Conservation (phyloP, 2,113 vertebrate genomes). For the Cervus canadensis region DNA sequence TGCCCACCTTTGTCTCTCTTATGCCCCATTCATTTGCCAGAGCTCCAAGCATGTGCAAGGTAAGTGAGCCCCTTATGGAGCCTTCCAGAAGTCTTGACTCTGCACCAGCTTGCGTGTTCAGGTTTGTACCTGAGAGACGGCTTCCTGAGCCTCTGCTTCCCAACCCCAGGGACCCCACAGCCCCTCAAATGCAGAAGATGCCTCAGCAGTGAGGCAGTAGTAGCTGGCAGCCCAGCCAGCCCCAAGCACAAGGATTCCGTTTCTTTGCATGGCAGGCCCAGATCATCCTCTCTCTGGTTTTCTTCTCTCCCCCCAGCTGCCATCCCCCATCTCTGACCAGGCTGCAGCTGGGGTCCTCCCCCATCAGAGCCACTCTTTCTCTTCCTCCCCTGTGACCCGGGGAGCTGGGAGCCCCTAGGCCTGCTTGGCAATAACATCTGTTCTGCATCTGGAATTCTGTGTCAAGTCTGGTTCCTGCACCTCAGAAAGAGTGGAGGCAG, state of each 20-base stretch:
- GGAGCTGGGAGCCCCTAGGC: constrained; percentile 11
- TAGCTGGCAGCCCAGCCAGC: not conserved
- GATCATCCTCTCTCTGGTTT: not conserved
- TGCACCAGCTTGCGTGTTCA: not conserved
- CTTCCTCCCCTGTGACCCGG: not conserved
- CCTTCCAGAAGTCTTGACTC: not conserved
- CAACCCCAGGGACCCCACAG: not conserved
- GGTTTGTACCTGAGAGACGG: not conserved
- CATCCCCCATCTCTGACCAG: not conserved
- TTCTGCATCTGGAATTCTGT: constrained; percentile 55
- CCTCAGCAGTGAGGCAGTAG: not conserved
- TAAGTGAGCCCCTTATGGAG: not conserved
- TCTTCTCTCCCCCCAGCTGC: not conserved
- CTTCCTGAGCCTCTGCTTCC: not conserved
- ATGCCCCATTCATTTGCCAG: not conserved
- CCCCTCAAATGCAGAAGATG: not conserved
- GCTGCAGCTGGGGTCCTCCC: not conserved
- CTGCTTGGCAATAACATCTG: constrained; percentile 42
- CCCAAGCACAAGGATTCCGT: not conserved
- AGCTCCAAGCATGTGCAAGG: not conserved
- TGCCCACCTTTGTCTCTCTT: not conserved
- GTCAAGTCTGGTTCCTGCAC: constrained; percentile 18
- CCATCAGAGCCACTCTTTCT: not conserved
- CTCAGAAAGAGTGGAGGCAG: not conserved
- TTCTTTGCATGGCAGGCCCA: not conserved